A percentile compares a stretch with the other conserved stretches of the same genome.
Conservation (phyloP, 1,140 invertebrate genomes). For the Phenacoccus solenopsis region DNA sequence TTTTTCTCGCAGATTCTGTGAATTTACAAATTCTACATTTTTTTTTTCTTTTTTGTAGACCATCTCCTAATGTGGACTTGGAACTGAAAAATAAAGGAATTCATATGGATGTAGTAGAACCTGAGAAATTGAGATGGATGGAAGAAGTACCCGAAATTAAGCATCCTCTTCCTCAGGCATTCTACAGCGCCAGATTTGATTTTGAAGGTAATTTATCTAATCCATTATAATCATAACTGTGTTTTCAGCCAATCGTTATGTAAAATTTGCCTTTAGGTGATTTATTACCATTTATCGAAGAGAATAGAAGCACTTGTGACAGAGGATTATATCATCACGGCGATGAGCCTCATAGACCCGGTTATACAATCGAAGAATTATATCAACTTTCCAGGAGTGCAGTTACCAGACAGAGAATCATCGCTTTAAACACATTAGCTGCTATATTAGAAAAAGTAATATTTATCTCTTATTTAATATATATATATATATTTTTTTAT, state of each 20-base stretch:
- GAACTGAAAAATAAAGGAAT: conserved; percentile 48
- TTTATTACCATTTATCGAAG: conserved; percentile 51
- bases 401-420: conserved; percentile 59
- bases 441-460: conserved; percentile 61
- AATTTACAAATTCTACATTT: neutral
- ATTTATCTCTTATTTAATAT: conserved; percentile 12
- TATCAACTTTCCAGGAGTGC: conserved; percentile 57
- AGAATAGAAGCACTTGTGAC: conserved; percentile 41
- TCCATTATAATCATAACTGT: neutral
- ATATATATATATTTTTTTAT: neutral
- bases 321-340: conserved; percentile 78
- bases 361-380: conserved; percentile 77
- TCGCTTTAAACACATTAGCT: conserved; percentile 61
- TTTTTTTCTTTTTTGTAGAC: neutral
- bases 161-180: conserved; percentile 33
- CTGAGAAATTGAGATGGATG: conserved; percentile 77
- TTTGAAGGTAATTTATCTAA: conserved; percentile 44
- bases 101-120: conserved; percentile 67
- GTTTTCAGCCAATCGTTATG: neutral
- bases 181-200: conserved; percentile 56
- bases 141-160: conserved; percentile 41
- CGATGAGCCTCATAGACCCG: conserved; percentile 75
- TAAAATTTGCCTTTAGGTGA: conserved; percentile 36
- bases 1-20: conserved; percentile 26
- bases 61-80: neutral